Conservation (phyloP, 2,797 vertebrate genomes). For the Acridotheres tristis region DNA sequence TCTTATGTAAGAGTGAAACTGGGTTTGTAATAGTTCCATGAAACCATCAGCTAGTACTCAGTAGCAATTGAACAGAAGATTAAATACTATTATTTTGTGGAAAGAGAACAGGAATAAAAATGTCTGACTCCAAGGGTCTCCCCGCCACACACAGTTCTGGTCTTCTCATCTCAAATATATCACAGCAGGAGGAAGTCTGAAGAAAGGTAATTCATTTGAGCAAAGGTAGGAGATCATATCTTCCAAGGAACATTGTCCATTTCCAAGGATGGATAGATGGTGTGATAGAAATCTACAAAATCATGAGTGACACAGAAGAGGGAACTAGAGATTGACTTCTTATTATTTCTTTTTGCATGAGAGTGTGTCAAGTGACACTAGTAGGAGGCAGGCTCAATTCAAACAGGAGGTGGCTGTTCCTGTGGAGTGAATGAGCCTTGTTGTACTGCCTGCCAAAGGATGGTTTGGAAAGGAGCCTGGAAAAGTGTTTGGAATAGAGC, state of each 20-base stretch:
- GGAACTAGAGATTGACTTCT: not conserved
- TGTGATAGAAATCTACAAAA: not conserved
- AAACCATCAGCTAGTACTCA: not conserved
- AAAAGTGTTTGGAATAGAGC: not conserved
- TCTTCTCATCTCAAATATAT: not conserved
- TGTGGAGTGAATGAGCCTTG: not conserved
- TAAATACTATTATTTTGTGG: not conserved
- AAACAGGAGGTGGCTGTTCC: not conserved
- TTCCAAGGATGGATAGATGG: not conserved
- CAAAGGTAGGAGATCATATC: not conserved
- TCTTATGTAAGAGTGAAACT: not conserved
- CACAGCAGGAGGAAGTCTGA: not conserved
- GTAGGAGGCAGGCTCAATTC: not conserved
- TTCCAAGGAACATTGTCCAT: not conserved
- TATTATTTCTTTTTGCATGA: not conserved
- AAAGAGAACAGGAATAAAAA: not conserved
- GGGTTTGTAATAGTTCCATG: not conserved
- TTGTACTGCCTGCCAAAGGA: not conserved
- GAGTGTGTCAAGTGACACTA: not conserved
- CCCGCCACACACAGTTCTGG: accelerated
- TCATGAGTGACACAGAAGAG: not conserved
- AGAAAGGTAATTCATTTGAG: not conserved
- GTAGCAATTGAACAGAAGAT: not conserved
- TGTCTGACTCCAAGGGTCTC: accelerated
- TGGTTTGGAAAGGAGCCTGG: not conserved